These are phyloP conservation scores for Chrysolina oricalcia DNA, from an alignment of 2,888 invertebrate species.

Conservation along the genomic window DNA sequence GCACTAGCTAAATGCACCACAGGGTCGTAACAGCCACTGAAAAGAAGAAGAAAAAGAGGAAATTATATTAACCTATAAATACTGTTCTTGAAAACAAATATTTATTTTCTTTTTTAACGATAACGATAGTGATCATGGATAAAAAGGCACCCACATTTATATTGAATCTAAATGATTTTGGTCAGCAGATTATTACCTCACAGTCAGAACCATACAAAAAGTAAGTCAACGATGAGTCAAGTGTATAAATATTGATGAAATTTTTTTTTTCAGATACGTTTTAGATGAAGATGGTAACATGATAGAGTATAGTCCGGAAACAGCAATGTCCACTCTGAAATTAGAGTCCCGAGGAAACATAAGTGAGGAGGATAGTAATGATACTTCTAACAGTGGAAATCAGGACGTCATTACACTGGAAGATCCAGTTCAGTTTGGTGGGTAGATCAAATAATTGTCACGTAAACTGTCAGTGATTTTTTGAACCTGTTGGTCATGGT, in stretches of 20 bases:
- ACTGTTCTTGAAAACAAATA: too few species aligned
- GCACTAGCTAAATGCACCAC: too few species aligned
- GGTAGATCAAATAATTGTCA: not conserved
- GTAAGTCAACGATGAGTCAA: constrained; percentile 49
- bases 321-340: constrained; percentile 55
- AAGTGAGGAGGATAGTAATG: constrained; percentile 54
- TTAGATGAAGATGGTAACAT: constrained; percentile 65
- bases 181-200: constrained; percentile 66
- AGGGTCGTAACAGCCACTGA: too few species aligned
- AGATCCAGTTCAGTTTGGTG: constrained; percentile 59
- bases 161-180: constrained; percentile 64
- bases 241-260: not conserved
- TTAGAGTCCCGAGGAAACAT: constrained; percentile 55
- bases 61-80: too few species aligned
- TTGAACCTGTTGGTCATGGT: too few species aligned
- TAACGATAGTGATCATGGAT: constrained; percentile 60
- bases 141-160: constrained; percentile 68
- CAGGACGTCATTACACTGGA: constrained; percentile 52
- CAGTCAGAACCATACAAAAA: constrained; percentile 64
- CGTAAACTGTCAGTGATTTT: too few species aligned
- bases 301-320: constrained; percentile 59
- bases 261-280: constrained; percentile 58
- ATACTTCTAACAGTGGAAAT: constrained; percentile 50
- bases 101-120: too few species aligned
- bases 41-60: too few species aligned